Evolutionary conservation across 2,797 vertebrate species (phyloP).

Genomic region (Chiloscyllium punctatum): DNA sequence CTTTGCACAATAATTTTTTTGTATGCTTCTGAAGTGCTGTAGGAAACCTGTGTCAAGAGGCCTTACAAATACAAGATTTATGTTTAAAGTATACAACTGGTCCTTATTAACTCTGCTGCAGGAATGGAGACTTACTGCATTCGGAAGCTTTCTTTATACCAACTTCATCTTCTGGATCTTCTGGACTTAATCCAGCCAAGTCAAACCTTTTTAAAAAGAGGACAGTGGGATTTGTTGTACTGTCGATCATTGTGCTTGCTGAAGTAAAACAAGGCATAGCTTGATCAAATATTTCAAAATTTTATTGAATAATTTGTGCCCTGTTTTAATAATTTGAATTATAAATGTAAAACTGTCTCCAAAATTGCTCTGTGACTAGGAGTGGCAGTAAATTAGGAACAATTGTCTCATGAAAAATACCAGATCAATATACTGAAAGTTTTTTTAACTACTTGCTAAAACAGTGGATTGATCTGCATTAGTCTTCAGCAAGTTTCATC

Average conservation of each 20-base stretch:
- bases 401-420: not conserved
- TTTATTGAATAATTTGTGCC: not conserved
- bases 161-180: constrained; percentile 84
- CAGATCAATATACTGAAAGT: not conserved
- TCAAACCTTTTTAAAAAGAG: constrained; percentile 73
- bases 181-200: constrained; percentile 82
- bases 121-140: constrained; percentile 69
- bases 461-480: not conserved
- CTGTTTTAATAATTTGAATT: not conserved
- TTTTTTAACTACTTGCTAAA: not conserved
- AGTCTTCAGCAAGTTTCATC: not conserved
- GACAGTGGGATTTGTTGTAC: not conserved
- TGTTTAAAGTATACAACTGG: not conserved
- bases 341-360: not conserved
- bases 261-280: not conserved
- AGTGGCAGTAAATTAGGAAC: not conserved
- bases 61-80: not conserved
- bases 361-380: not conserved
- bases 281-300: not conserved
- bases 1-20: not conserved
- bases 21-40: not conserved
- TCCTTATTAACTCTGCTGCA: not conserved
- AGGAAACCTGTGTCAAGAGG: not conserved
- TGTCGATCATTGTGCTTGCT: not conserved
- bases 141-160: constrained; percentile 96